Conservation (phyloP, 2,888 invertebrate genomes). For the Harpagoxenus sublaevis region DNA sequence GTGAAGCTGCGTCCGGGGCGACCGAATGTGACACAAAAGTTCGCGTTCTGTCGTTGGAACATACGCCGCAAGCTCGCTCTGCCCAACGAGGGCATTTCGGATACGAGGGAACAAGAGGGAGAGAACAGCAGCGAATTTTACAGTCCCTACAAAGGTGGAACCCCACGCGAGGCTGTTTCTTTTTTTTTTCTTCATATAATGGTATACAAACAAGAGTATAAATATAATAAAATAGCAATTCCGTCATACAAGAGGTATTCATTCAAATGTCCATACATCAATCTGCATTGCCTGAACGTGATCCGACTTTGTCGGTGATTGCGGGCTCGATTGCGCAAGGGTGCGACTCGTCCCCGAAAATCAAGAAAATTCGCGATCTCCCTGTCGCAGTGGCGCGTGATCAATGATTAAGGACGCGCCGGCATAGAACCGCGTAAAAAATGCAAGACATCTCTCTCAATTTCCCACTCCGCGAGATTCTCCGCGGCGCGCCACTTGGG, state of each 20-base stretch:
- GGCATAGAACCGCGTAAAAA: slow-evolving; percentile 55
- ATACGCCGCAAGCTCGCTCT: neutral
- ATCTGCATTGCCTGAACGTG: neutral
- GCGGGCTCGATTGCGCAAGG: neutral
- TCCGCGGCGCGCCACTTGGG: neutral
- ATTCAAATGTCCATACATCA: neutral
- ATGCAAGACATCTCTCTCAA: slow-evolving; percentile 63
- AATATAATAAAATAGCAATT: neutral
- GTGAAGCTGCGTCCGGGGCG: neutral
- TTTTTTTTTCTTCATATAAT: neutral
- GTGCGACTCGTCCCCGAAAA: neutral
- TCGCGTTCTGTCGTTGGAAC: neutral
- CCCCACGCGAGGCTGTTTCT: neutral
- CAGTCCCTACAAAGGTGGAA: neutral
- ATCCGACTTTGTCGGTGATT: neutral
- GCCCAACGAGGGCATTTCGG: neutral
- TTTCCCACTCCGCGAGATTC: slow-evolving; percentile 30
- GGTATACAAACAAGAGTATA: neutral
- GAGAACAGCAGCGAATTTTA: neutral
- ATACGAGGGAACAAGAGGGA: neutral
- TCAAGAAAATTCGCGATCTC: neutral
- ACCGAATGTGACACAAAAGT: neutral
- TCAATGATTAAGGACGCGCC: slow-evolving; percentile 23
- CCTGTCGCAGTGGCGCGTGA: neutral
- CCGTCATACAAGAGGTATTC: neutral